Base-by-base conservation (phyloP, 2,797 vertebrate genomes). In the Ambastaia sidthimunki region DNA sequence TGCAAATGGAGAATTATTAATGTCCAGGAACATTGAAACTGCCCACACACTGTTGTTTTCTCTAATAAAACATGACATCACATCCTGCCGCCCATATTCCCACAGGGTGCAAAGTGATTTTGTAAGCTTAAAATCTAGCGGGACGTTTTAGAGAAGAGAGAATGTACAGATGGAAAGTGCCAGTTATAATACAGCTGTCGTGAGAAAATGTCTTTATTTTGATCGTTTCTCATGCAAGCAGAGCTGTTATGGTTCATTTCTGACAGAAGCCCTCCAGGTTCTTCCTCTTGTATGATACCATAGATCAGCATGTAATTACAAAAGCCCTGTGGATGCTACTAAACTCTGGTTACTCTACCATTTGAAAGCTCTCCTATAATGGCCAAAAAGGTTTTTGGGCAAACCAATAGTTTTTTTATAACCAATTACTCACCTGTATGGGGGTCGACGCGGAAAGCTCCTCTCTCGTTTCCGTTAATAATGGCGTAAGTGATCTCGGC, bases 401-500 rank as follows among this genome's bases (percentile, higher is more conserved):
- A 11, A 44, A 10, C 41, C 41, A 44, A 44, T 44, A 44, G 41
- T 44, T 44, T 44, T 44, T 44, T 1, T 9, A 44, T 44, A 59
- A 59, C 13, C 0, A 13, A 28, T 9, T 13, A 70, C 88, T 15
- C 93, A 99, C 98, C 98, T 83, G 95, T 96, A 66, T 85, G 92
- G 4, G 95, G 90, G 82, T 99, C 93, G 2, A 99, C 94, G 68
- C 97, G 96, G 92, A 99, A 99, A 91, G 95, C 94, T 80, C 97
- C 95, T 0, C 95, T 96, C 80, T 99, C 98, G 0, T 99, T 99
- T 65, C 98, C 98, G 28, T 95, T 96, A 83, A 98, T 90, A 85
- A 99, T 95, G 31, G 95, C 89, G 85, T 99, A 99, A 0, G 94
- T 93, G 83, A 99, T 96, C 88, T 97, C 96, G 0, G 95, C 95